Evolutionary conservation across 2,797 vertebrate genomes (phyloP).

Genomic region (Lepidocolaptes lacrymiger): DNA sequence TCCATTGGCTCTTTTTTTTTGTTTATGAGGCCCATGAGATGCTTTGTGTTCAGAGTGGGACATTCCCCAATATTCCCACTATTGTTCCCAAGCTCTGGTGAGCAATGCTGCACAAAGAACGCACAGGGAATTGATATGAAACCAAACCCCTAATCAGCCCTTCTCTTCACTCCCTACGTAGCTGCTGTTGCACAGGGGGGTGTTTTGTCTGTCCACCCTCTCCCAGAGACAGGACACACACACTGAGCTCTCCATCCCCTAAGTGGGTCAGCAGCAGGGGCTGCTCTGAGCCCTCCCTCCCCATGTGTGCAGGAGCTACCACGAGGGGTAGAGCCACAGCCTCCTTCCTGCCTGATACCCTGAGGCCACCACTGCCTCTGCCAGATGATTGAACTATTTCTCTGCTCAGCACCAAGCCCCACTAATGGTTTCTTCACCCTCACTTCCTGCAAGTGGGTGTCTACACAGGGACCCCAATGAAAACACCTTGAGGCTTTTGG

Average conservation of each 20-base stretch:
- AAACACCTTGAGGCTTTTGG: background rate
- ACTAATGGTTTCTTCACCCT: background rate
- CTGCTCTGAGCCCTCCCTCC: background rate
- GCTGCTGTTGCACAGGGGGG: background rate
- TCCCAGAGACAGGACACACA: background rate
- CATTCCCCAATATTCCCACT: background rate
- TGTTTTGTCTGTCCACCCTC: background rate
- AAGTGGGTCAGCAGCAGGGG: background rate
- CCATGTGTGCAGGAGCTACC: background rate
- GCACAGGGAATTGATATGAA: background rate
- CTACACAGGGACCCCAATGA: background rate
- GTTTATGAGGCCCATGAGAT: background rate
- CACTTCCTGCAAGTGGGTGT: background rate
- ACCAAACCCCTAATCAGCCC: background rate
- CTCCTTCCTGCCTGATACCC: slow-evolving; percentile 26
- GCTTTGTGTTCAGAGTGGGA: background rate
- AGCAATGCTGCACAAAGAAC: background rate
- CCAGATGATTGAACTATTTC: background rate
- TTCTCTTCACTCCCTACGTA: rapidly evolving
- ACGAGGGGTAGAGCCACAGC: background rate
- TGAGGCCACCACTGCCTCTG: background rate
- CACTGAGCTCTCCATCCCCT: background rate
- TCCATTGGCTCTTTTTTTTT: background rate
- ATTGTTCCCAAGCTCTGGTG: background rate
- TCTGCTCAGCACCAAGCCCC: background rate